Evolutionary conservation across 2,797 vertebrate species (phyloP), one percentile per base, ranked within the genome.

Genomic region (Acrossocheilus wenchowensis): DNA sequence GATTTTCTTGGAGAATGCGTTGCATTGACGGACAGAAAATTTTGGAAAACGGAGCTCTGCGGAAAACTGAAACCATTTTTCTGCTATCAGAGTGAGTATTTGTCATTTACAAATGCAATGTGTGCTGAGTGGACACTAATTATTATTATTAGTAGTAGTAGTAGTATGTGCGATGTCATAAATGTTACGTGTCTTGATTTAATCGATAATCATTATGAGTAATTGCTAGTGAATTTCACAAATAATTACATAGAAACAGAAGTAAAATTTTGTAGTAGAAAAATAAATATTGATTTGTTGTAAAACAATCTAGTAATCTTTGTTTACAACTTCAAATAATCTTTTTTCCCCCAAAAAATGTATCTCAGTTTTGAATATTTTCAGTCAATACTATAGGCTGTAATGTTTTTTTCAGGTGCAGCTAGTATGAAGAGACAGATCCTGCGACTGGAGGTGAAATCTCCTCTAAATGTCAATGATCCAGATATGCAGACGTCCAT

Each of bases 41-140:
- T 9, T 11, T 64, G 78, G 57, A 79, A 3, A 7, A 78, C 52
- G 14, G 75, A 78, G 75, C 12, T 60, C 75, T 78, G 75, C 0
- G 0, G 21, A 11, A 41, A 57, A 0, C 19, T 9, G 11, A 78
- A 57, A 2, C 75, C 75, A 1, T 78, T 78, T n/a, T 57, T 57
- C 50, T 78, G 75, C 21, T 57, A n/a, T 41, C 50, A 6, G 34
- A 57, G 75, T 78, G 52, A 78, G 75, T 78, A 48, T 21, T 12
- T 11, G 15, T 6, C 17, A 34, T 52, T 68, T 68, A 36, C 7
- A 34, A 34, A 66, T 11, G 4, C n/a, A 26, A 62, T 2, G 6
- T 8, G 30, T 36, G 34, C 30, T 36, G 10, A 57, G 54, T 1
- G 1, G 17, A 21, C 52, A 54, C 50, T 52, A 19, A 52, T 54